A percentile compares a stretch with the other conserved stretches of the same genome.
Evolutionary conservation across 2,888 invertebrate species (phyloP).

Genomic region (Caenorhabditis auriculariae): DNA sequence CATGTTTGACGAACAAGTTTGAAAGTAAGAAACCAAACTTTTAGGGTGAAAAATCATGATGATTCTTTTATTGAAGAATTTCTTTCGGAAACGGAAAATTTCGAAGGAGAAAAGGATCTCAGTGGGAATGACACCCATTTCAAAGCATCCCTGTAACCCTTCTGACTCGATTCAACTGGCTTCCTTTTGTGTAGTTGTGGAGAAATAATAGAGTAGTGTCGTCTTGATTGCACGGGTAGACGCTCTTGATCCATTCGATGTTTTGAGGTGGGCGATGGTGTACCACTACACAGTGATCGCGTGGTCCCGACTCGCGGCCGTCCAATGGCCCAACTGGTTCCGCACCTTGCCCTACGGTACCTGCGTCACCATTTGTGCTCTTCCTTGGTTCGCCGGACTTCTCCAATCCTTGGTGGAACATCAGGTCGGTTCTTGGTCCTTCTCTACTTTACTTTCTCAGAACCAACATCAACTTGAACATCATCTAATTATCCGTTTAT

Average conservation of each 20-base stretch:
- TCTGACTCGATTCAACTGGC: no score
- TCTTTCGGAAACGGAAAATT: no score
- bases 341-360: slow-evolving; percentile 34
- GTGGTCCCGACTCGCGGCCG: slow-evolving; percentile 49
- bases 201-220: no score
- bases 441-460: not conserved
- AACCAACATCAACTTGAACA: no score
- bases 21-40: no score
- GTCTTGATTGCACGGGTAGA: not conserved
- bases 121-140: no score
- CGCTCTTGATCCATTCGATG: not conserved
- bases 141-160: no score
- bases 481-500: not conserved
- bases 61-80: no score
- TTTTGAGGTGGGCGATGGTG: slow-evolving; percentile 40
- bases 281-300: slow-evolving; percentile 53
- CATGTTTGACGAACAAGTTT: no score
- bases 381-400: slow-evolving; percentile 50
- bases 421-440: slow-evolving; percentile 21
- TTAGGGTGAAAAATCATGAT: no score
- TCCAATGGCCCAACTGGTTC: slow-evolving; percentile 54
- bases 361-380: slow-evolving; percentile 40
- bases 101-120: no score
- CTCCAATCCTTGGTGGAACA: slow-evolving; percentile 49
- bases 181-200: no score